These are phyloP conservation scores for Helicoverpa assulta DNA, from an alignment of 2,888 invertebrate species.

Conservation along the genomic window DNA sequence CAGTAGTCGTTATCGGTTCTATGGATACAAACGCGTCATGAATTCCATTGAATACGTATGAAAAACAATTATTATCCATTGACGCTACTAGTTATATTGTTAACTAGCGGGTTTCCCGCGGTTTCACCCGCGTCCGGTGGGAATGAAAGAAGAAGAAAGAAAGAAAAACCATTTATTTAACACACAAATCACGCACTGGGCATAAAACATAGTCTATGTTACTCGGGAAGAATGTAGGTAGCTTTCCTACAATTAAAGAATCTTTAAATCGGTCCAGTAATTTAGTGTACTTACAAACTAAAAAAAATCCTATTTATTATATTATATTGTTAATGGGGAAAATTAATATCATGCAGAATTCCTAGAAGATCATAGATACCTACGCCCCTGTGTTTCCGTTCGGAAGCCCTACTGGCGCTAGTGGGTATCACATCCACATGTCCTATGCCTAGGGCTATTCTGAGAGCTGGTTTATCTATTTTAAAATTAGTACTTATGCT, in stretches of 20 bases:
- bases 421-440: constrained; percentile 57
- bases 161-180: too few species aligned
- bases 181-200: too few species aligned
- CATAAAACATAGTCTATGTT: too few species aligned
- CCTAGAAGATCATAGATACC: constrained; percentile 54
- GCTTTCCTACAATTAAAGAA: too few species aligned
- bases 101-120: too few species aligned
- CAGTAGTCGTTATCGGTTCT: constrained; percentile 23
- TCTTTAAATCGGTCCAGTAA: too few species aligned
- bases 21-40: constrained; percentile 18
- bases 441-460: constrained; percentile 50
- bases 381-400: constrained; percentile 57
- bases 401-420: constrained; percentile 55
- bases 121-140: too few species aligned
- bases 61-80: constrained; percentile 13
- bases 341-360: constrained; percentile 43
- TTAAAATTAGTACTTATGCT: not conserved
- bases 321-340: constrained; percentile 18
- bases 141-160: too few species aligned
- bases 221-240: too few species aligned
- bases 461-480: not conserved
- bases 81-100: constrained; percentile 28
- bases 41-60: constrained; percentile 25
- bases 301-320: too few species aligned
- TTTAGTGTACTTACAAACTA: too few species aligned